A percentile compares a stretch with the other conserved stretches of the same genome.
Conservation (phyloP, 2,888 invertebrate genomes). For the Synergus laeviventris region DNA sequence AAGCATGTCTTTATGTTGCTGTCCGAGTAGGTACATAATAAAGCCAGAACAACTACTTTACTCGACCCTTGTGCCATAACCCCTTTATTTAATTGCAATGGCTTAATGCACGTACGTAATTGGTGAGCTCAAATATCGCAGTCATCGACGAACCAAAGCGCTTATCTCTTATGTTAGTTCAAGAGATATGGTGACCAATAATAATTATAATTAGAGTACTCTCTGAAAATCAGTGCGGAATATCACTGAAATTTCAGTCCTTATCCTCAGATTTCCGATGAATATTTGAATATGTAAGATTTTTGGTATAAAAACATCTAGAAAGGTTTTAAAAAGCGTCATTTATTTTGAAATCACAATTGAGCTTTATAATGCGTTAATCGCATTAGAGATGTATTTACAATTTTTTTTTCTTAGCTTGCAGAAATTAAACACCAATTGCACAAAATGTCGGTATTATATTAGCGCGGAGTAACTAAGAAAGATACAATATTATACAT, state of each 20-base stretch:
- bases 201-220: not conserved
- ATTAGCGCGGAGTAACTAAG: not conserved
- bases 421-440: too few relatives aligned
- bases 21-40: not conserved
- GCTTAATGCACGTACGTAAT: constrained; percentile 29
- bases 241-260: too few relatives aligned
- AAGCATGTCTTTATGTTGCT: not conserved
- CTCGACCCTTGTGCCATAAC: constrained; percentile 13
- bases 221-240: not conserved
- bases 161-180: constrained; percentile 5
- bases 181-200: not conserved
- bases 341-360: too few relatives aligned
- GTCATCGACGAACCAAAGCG: not conserved
- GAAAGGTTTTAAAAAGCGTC: too few relatives aligned
- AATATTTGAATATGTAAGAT: too few relatives aligned
- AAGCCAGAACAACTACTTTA: not conserved
- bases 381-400: too few relatives aligned
- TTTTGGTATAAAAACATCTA: too few relatives aligned
- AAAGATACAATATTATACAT: too few relatives aligned
- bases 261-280: too few relatives aligned
- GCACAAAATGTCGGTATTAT: not conserved
- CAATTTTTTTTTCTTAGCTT: too few relatives aligned
- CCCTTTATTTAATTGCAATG: constrained; percentile 31
- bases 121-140: constrained; percentile 14
- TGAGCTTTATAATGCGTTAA: too few relatives aligned